Evolutionary conservation across 2,113 vertebrate species (phyloP), one percentile per base, ranked within the genome.

Genomic region (Anolis carolinensis): DNA sequence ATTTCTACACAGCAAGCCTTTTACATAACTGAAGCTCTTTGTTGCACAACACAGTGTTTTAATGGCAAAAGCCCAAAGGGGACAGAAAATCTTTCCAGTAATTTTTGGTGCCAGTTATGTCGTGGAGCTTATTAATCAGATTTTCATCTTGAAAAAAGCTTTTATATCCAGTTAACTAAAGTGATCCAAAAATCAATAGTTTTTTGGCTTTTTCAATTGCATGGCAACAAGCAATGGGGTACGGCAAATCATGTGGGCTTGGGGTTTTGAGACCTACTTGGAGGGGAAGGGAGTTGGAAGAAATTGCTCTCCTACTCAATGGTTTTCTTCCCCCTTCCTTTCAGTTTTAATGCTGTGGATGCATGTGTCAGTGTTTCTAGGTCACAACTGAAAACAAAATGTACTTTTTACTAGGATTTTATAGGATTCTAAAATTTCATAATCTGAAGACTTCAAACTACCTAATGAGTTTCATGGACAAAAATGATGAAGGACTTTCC

Each of bases 391-490:
- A 75, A 87, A 82, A 87, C 85, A 36, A 82, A 75, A n/a, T 78
- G 63, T 82, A 77, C 79, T 87, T 82, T 91, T 88, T 44, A 68
- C 68, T 86, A 18, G 10, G 11, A 13, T 77, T 80, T 25, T 75
- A 18, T 81, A 63, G 44, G 23, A 80, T 55, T 92, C 20, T 90
- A 89, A 93, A 79, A 68, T 90, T 89, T 86, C 59, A 59, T 20
- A 87, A 88, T 84, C 10, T 77, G 88, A 84, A 86, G 67, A 25
- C 72, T 74, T 81, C 77, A 75, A 81, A 34, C 71, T 44, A 81
- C 71, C 71, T 81, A 86, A 65, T 73, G 10, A 87, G 16, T 87
- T 89, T 83, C 30, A 70, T 1, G 23, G n/a, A 88, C 83, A 89
- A 59, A 79, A 87, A 89, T 70, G 72, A 76, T 84, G 68, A 81